These are phyloP conservation scores for Chrysotoxum bicinctum DNA, from an alignment of 2,888 invertebrate genomes.

Conservation along the genomic window DNA sequence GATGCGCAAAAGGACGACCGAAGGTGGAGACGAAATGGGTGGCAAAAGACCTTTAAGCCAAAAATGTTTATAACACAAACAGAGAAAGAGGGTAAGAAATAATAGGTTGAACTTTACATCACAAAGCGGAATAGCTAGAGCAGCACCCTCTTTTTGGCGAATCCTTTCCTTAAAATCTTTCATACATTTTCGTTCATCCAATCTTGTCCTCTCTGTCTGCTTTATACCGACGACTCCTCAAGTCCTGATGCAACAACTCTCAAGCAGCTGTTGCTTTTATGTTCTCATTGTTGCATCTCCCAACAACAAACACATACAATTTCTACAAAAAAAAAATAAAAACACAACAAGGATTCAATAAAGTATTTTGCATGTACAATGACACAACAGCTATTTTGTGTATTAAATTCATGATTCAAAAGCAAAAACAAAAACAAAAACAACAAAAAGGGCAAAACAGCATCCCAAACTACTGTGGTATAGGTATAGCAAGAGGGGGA, in stretches of 20 bases:
- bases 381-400: constrained; percentile 66
- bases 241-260: constrained; percentile 45
- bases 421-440: constrained; percentile 19
- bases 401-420: constrained; percentile 70
- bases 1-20: not conserved
- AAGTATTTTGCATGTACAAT: constrained; percentile 68
- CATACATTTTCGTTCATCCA: constrained; percentile 33
- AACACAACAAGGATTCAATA: constrained; percentile 48
- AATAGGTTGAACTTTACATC: constrained; percentile 11
- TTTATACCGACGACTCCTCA: not conserved
- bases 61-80: constrained; percentile 11
- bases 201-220: not conserved
- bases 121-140: not conserved
- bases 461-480: constrained; percentile 33
- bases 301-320: not conserved
- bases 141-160: constrained; percentile 3
- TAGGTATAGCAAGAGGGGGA: not conserved
- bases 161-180: constrained; percentile 14
- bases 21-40: not conserved
- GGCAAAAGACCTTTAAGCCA: not conserved
- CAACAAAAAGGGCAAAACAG: constrained; percentile 24
- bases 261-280: constrained; percentile 70
- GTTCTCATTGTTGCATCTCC: constrained; percentile 57
- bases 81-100: not conserved
- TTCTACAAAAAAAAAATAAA: not conserved